Evolutionary conservation across 2,113 vertebrate species (phyloP).

Genomic region (Phyllopteryx taeniolatus): DNA sequence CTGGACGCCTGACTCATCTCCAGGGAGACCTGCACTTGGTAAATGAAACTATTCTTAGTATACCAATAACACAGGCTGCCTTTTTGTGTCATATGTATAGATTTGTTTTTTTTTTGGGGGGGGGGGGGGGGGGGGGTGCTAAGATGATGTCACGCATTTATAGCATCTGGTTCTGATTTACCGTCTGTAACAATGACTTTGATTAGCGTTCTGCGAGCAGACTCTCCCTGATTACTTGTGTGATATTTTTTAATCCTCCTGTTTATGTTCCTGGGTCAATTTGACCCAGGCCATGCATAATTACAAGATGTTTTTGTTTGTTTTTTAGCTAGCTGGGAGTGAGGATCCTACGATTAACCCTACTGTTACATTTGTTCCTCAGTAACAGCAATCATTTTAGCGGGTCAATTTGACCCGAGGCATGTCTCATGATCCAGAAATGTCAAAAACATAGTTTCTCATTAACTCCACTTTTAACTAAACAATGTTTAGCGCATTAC

Average conservation of each 20-base stretch:
- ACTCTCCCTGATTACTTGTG: neutral
- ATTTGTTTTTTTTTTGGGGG: neutral
- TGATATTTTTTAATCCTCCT: neutral
- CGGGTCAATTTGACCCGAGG: neutral
- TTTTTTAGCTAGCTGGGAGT: neutral
- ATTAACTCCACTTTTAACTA: no score
- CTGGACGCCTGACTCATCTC: constrained; percentile 6
- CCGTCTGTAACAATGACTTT: constrained; percentile 5
- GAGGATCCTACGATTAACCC: neutral
- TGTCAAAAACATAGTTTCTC: neutral
- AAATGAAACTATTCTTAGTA: constrained; percentile 29
- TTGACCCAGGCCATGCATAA: neutral
- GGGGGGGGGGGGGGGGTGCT: neutral
- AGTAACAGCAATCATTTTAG: no score
- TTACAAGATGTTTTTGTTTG: neutral
- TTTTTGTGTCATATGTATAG: neutral
- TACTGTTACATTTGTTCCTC: neutral
- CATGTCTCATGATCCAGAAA: neutral
- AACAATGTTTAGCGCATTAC: no score
- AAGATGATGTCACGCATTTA: constrained; percentile 30
- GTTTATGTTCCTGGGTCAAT: neutral
- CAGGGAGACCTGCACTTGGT: constrained; percentile 32
- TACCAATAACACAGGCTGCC: neutral
- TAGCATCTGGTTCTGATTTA: constrained; percentile 52
- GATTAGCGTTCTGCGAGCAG: neutral